Evolutionary conservation across 2,888 invertebrate genomes (phyloP), one percentile per base, ranked within the genome.

Genomic region (Aplocera efformata): DNA sequence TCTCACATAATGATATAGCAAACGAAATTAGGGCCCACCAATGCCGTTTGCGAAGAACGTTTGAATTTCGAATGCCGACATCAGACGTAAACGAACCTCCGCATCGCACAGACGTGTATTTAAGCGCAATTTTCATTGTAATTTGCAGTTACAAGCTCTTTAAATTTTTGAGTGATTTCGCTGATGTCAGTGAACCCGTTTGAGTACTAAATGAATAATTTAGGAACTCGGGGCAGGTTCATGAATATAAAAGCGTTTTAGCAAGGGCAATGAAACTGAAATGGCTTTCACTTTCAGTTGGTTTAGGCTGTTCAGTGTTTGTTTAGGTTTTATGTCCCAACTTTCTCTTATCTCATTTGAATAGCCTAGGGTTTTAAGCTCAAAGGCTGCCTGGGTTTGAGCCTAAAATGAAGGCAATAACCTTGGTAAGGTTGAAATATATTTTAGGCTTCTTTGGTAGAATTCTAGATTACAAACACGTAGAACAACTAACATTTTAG

Each of bases 1-100:
- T 85, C 78, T 70, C 63, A 44, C 49, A 46, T 85, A 86, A 85
- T 83, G 59, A 84, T 69, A 76, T 73, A 60, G 66, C 51, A 21
- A 41, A 53, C 55, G 58, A 50, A 67, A 72, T 74, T 72, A 63
- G 63, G 60, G 70, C 64, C 72, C 67, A 69, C 74, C 78, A 70
- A 78, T 78, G 78, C 67, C 67, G 75, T 60, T 53, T 43, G 34
- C 7, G 10, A 31, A 32, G 44, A 40, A 56, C 63, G 64, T 77
- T 79, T 73, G 76, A 74, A 72, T 68, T 76, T 68, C 58, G 73
- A 77, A 72, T 61, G 59, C 39, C 50, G 56, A 63, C 50, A 58
- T 68, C 74, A 79, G 66, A 74, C 58, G 62, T 56, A 48, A 51
- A 56, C 59, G 51, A 67, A 62, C 59, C 64, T 54, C 62, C 63